phyloP scores from a whole-genome alignment of 2,113 vertebrate species.

The Laterallus jamaicensis region DNA sequence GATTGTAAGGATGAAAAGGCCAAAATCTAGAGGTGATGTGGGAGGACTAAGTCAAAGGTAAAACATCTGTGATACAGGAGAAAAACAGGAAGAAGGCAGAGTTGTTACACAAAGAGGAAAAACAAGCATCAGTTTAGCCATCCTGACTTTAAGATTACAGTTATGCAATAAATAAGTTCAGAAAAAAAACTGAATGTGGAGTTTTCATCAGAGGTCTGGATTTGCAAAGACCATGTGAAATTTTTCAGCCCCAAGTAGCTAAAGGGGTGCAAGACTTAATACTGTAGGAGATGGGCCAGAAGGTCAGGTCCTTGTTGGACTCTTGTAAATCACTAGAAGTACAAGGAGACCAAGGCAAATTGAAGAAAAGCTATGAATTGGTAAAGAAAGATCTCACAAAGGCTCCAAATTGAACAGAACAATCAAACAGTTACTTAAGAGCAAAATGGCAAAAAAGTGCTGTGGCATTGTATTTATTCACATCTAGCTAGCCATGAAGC shows the following conservation, averaged over 20 bases:
- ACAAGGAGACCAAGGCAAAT: not conserved
- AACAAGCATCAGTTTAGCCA: not conserved
- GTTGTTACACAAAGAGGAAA: not conserved
- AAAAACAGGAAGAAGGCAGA: not conserved
- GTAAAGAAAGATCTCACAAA: not conserved
- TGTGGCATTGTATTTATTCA: not conserved
- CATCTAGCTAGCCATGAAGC: not conserved
- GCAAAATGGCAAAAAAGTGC: not conserved
- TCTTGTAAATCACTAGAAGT: not conserved
- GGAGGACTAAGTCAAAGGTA: not conserved
- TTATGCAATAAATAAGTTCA: not conserved
- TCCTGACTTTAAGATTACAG: not conserved
- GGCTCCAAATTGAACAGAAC: not conserved
- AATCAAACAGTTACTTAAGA: not conserved
- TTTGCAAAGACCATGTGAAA: not conserved
- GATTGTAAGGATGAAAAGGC: not conserved
- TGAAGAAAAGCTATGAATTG: not conserved
- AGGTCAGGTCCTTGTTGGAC: not conserved
- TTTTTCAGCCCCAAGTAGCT: not conserved
- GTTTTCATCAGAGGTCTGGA: not conserved
- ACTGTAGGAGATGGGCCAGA: not conserved
- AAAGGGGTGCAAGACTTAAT: not conserved
- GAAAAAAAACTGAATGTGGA: not conserved
- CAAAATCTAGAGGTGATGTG: not conserved
- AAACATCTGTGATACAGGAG: not conserved